These are phyloP conservation scores for Drosophila ficusphila DNA, from an alignment of 1,140 invertebrate species.

Conservation along the genomic window DNA sequence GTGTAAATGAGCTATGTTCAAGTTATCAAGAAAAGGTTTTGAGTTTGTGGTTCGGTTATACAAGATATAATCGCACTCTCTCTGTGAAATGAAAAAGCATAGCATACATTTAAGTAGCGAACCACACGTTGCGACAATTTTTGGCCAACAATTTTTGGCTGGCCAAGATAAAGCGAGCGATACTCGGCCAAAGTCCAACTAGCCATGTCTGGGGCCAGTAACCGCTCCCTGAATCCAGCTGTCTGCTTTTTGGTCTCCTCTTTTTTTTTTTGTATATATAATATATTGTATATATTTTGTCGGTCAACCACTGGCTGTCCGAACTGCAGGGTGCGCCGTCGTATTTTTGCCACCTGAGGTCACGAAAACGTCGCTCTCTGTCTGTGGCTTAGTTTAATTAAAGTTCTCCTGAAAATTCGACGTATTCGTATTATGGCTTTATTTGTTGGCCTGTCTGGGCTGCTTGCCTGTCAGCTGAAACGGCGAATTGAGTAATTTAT, in stretches of 20 bases:
- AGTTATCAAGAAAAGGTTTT: neutral
- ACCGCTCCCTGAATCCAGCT: slow-evolving; percentile 15
- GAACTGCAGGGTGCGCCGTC: slow-evolving; percentile 60
- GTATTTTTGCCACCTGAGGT: slow-evolving; percentile 57
- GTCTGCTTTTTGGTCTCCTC: slow-evolving; percentile 41
- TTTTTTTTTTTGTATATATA: neutral
- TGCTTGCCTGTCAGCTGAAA: neutral
- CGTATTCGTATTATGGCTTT: slow-evolving; percentile 67
- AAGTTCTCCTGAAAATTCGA: slow-evolving; percentile 74
- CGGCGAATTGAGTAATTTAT: slow-evolving; percentile 64
- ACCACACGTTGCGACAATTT: slow-evolving; percentile 59
- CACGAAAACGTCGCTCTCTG: slow-evolving; percentile 37
- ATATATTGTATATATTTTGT: no score
- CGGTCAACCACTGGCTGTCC: slow-evolving; percentile 26
- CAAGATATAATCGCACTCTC: neutral
- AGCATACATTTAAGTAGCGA: slow-evolving; percentile 47
- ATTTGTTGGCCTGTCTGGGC: slow-evolving; percentile 40
- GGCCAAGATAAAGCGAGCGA: slow-evolving; percentile 54
- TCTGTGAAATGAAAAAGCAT: slow-evolving; percentile 34
- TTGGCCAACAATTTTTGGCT: slow-evolving; percentile 52
- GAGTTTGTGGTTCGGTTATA: neutral
- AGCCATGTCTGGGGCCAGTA: slow-evolving; percentile 32
- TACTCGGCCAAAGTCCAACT: slow-evolving; percentile 22
- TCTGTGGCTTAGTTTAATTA: slow-evolving; percentile 72
- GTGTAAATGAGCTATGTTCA: neutral